Percentiles rank a stretch among this genome's conserved stretches.
Conservation (phyloP, 2,113 vertebrate genomes). For the Sporophila hypoxantha region DNA sequence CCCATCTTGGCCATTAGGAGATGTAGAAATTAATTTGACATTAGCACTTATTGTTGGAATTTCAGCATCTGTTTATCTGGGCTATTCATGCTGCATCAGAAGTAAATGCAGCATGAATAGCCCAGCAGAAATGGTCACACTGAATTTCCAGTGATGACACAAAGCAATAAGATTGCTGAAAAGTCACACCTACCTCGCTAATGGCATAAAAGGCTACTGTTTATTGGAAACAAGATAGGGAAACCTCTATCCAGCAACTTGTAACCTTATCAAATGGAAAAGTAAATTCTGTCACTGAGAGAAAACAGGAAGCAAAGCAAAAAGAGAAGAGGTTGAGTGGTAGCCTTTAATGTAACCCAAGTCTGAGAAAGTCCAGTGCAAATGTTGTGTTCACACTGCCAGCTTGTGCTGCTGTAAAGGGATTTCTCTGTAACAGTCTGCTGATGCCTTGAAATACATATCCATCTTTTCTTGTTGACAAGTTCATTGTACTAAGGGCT, state of each 20-base stretch:
- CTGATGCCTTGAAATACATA: not conserved
- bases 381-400: not conserved
- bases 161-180: not conserved
- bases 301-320: not conserved
- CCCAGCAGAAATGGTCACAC: not conserved
- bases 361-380: not conserved
- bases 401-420: constrained; percentile 7
- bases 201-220: not conserved
- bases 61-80: not conserved
- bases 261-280: not conserved
- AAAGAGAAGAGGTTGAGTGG: not conserved
- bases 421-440: constrained; percentile 10
- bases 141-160: not conserved
- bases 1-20: not conserved
- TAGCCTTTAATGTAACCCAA: not conserved
- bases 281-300: not conserved
- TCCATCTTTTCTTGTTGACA: not conserved
- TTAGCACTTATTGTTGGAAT: not conserved
- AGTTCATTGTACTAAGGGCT: not conserved
- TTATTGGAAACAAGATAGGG: not conserved
- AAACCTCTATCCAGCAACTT: not conserved
- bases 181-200: not conserved
- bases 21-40: not conserved
- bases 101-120: not conserved
- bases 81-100: not conserved